Evolutionary conservation across 2,888 invertebrate species (phyloP), one percentile per base, ranked within the genome.

Genomic region (Nasonovia ribisnigri): DNA sequence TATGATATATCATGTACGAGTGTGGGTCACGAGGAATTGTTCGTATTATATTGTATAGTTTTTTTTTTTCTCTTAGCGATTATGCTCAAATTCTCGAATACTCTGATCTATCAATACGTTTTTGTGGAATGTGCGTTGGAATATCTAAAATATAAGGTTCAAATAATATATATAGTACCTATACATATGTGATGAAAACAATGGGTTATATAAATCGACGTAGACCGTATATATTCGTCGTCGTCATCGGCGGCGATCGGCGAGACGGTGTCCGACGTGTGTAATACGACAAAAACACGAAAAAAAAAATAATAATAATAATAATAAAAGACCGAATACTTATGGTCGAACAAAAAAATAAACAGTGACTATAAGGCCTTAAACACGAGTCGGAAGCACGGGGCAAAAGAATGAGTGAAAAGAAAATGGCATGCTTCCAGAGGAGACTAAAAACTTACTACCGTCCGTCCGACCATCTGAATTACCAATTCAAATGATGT

Each of bases 361-460:
- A 87, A 92, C 43, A 88, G 36, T 84, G 26, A 42, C 43, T 60
- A 90, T 36, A 48, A 84, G 54, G n/a, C 86, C 84, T 84, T 29
- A 84, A 84, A 87, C 26, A 60, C 46, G 57, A 46, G 46, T 92
- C 91, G 91, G 86, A 87, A 86, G 43, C 57, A 84, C 20, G 60
- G 46, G 29, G 90, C 26, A n/a, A 60, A 54, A 90, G 20, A 90
- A 24, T 51, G 57, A 84, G 36, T 46, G 46, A 92, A 93, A 84
- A 93, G 57, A 90, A 90, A 90, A 93, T 90, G 93, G 93, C 93
- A 93, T 51, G 84, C n/a, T 90, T 93, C 93, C 93, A 93, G 90
- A 20, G 29, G 20, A 48, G 48, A 77, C 77, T 54, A 77, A 77
- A n/a, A 77, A 60, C 26, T 48, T 8, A 87, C 43, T 84, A 88